Conservation (phyloP, 2,797 vertebrate species). For the Acanthopagrus latus region DNA sequence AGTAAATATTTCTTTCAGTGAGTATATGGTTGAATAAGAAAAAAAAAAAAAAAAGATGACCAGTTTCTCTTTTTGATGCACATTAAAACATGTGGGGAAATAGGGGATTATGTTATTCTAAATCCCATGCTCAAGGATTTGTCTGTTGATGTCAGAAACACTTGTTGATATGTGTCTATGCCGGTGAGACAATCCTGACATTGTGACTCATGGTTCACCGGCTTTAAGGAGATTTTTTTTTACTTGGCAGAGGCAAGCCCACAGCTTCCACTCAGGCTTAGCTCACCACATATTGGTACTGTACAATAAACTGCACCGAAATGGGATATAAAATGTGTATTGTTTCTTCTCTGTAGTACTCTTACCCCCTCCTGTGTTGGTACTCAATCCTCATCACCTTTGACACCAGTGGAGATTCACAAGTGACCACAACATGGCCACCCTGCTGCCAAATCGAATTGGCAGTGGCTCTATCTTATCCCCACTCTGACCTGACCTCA, state of each 20-base stretch:
- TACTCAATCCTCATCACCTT: slow-evolving; percentile 28
- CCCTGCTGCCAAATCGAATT: slow-evolving; percentile 27
- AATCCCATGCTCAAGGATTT: background rate
- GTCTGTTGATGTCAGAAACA: slow-evolving; percentile 8
- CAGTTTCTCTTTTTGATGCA: background rate
- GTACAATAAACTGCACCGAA: slow-evolving; percentile 15
- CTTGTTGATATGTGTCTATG: slow-evolving; percentile 13
- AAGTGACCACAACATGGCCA: slow-evolving; percentile 11
- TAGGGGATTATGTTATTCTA: background rate
- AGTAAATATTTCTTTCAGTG: background rate
- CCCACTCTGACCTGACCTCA: slow-evolving; percentile 7
- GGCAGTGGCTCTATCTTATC: slow-evolving; percentile 6
- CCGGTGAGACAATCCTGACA: slow-evolving; percentile 18
- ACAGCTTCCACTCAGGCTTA: slow-evolving; percentile 15
- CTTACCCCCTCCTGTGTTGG: background rate
- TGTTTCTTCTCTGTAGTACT: slow-evolving; percentile 23
- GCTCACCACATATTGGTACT: slow-evolving; percentile 30
- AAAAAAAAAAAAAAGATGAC: background rate
- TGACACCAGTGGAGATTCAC: slow-evolving; percentile 25
- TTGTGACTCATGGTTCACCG: slow-evolving; percentile 31
- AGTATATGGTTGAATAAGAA: background rate
- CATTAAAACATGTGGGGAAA: background rate
- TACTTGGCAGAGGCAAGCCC: slow-evolving; percentile 23
- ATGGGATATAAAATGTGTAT: slow-evolving; percentile 3
- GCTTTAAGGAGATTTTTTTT: slow-evolving; percentile 37